phyloP scores from a whole-genome alignment of 1,140 invertebrate genomes.

The Gryon sp. region DNA sequence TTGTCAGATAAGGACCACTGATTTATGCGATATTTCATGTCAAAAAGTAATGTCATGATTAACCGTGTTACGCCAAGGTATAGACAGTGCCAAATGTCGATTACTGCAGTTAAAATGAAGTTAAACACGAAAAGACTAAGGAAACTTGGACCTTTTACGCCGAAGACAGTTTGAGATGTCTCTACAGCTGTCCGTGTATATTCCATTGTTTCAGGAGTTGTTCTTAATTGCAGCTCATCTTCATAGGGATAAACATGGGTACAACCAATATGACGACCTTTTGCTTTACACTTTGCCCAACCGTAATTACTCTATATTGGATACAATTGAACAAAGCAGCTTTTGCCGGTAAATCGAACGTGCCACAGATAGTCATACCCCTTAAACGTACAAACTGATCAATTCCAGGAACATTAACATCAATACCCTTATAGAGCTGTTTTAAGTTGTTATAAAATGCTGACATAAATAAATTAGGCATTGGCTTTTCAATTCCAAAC shows the following conservation, averaged over 20 bases:
- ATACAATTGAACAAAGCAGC: too few species aligned
- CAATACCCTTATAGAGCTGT: too few species aligned
- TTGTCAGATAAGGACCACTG: constrained; percentile 5
- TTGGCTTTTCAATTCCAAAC: too few species aligned
- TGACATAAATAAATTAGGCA: too few species aligned
- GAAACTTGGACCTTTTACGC: neutral
- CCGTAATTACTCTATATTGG: neutral
- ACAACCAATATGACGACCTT: neutral
- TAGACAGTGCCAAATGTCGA: constrained; percentile 46
- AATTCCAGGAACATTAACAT: too few species aligned
- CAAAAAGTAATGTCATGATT: constrained; percentile 11
- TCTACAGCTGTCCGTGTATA: constrained; percentile 8
- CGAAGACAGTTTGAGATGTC: constrained; percentile 1
- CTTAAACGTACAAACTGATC: too few species aligned
- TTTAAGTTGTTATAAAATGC: too few species aligned
- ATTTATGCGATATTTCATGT: neutral
- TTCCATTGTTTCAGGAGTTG: constrained; percentile 5
- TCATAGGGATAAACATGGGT: neutral
- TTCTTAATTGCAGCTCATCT: constrained; percentile 15
- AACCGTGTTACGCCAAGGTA: constrained; percentile 26
- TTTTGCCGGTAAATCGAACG: constrained; percentile 8
- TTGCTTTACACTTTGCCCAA: neutral
- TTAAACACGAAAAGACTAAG: neutral
- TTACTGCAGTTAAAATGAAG: constrained; percentile 14
- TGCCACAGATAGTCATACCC: too few species aligned